phyloP scores from a whole-genome alignment of 2,888 invertebrate species.

The Automeris io region DNA sequence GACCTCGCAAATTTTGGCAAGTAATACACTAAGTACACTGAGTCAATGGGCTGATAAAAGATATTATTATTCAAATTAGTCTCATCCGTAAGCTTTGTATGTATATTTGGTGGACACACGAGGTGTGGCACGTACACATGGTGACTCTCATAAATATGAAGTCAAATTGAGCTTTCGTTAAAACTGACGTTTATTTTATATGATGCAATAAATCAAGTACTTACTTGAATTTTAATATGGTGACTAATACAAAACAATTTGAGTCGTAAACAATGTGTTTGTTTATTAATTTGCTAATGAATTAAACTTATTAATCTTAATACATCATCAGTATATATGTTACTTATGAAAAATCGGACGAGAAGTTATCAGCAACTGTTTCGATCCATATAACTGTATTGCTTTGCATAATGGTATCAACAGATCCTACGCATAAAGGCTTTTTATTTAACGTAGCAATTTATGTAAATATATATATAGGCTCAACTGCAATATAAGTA shows the following conservation, averaged over 20 bases:
- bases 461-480: too few species aligned
- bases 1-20: conserved; percentile 5
- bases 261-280: background rate
- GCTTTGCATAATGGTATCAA: too few species aligned
- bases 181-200: conserved; percentile 4
- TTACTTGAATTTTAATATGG: background rate
- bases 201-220: background rate
- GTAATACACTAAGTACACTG: conserved; percentile 21
- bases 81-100: conserved; percentile 40
- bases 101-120: conserved; percentile 41
- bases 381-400: too few species aligned
- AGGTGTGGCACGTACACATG: conserved; percentile 45
- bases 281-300: too few species aligned
- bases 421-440: too few species aligned
- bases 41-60: conserved; percentile 39
- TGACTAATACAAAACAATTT: background rate
- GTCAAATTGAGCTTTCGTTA: conserved; percentile 7
- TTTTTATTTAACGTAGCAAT: too few species aligned
- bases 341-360: too few species aligned
- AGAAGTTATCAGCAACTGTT: too few species aligned
- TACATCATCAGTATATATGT: too few species aligned
- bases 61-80: conserved; percentile 48
- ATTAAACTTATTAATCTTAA: too few species aligned
- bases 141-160: conserved; percentile 7
- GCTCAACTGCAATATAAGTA: too few species aligned